Evolutionary conservation across 2,888 invertebrate genomes (phyloP).

Genomic region (Dysmachus trigonus): DNA sequence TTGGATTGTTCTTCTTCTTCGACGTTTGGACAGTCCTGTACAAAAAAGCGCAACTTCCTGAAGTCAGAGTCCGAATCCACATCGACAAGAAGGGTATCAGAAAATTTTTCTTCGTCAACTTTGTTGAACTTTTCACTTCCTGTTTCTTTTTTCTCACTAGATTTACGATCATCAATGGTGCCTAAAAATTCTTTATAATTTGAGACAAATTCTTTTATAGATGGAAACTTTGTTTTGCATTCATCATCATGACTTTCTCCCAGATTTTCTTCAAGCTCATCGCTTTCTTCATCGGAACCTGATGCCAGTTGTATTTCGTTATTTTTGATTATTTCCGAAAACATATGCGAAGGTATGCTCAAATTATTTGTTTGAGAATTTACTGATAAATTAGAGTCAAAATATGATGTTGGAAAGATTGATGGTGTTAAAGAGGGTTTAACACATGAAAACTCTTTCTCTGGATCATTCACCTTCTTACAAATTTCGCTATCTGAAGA

Average conservation of each 20-base stretch:
- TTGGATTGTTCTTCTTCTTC: slow-evolving; percentile 43
- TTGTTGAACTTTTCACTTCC: no score
- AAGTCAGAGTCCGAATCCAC: not conserved
- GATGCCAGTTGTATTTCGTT: not conserved
- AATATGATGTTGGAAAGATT: not conserved
- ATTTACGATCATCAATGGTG: not conserved
- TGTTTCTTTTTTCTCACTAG: not conserved
- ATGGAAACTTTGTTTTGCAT: not conserved
- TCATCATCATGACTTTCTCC: not conserved
- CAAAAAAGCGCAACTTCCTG: not conserved
- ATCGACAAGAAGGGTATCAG: not conserved
- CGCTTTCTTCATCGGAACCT: not conserved
- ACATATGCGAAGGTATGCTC: not conserved
- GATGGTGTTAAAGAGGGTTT: no score
- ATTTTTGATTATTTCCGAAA: not conserved
- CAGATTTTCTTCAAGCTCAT: not conserved
- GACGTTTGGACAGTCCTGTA: not conserved
- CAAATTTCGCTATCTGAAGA: not conserved
- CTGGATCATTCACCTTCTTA: not conserved
- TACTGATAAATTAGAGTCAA: not conserved
- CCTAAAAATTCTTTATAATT: not conserved
- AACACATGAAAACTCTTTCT: not conserved
- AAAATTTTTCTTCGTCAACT: not conserved
- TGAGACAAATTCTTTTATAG: not conserved
- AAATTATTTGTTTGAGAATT: not conserved